Conservation (phyloP, 2,888 invertebrate species). For the Sinelater perroti region DNA sequence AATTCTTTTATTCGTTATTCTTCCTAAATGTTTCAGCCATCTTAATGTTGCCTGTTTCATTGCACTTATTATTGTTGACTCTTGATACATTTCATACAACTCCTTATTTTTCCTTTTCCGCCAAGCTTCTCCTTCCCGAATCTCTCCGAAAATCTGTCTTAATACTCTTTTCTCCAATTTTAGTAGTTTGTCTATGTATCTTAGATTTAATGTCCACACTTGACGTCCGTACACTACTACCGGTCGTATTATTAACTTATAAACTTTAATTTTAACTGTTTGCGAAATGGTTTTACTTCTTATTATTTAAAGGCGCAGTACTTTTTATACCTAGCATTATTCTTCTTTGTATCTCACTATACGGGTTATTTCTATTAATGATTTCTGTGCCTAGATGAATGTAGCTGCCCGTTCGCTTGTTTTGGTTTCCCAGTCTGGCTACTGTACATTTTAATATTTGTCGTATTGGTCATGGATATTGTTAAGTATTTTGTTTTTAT, state of each 20-base stretch:
- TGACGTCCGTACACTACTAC: background rate
- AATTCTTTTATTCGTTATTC: background rate
- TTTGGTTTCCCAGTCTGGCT: too few species aligned
- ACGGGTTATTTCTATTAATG: background rate
- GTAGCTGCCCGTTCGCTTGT: background rate
- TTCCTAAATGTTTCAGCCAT: background rate
- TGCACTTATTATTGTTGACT: background rate
- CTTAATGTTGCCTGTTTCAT: background rate
- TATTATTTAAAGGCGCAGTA: background rate
- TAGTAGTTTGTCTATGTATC: background rate
- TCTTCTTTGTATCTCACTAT: background rate
- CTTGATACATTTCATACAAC: background rate
- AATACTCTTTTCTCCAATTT: background rate
- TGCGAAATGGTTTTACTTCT: background rate
- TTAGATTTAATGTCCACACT: background rate
- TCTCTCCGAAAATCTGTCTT: background rate
- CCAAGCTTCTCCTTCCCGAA: background rate
- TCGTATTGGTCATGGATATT: too few species aligned
- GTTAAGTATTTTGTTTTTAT: background rate
- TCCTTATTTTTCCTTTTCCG: background rate
- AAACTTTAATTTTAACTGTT: background rate
- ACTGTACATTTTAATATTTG: too few species aligned
- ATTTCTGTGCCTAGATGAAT: background rate
- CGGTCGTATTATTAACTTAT: background rate
- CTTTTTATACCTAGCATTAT: background rate